Evolutionary conservation across 2,888 invertebrate species (phyloP), one percentile per base, ranked within the genome.

Genomic region (Polyploca ridens): DNA sequence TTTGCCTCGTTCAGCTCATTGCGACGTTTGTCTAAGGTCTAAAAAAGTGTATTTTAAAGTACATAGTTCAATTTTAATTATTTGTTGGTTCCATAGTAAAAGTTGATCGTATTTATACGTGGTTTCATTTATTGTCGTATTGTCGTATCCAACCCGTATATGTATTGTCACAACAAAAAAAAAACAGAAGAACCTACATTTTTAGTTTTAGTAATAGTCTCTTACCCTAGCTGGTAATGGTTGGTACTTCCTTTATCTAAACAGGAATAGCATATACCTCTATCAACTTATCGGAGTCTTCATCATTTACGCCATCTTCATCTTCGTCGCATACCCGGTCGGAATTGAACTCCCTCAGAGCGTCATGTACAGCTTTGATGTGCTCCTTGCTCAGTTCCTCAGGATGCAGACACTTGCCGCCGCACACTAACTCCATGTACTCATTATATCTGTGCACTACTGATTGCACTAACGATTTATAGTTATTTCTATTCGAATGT

Each of bases 21-120:
- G 33, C 63, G 67, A 13, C 77, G 72, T 33, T 33, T 13, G 16
- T 41, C 64, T 5, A 76, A 58, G 5, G 27, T 60, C 76, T 76
- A 64, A n/a, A n/a, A n/a, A n/a, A n/a, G n/a, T n/a, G n/a, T n/a
- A n/a, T n/a, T n/a, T n/a, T n/a, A n/a, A n/a, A n/a, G n/a, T n/a
- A n/a, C n/a, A n/a, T n/a, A n/a, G n/a, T n/a, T n/a, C n/a, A n/a
- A n/a, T n/a, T n/a, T n/a, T n/a, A n/a, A n/a, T n/a, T n/a, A n/a
- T n/a, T n/a, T n/a, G n/a, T n/a, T n/a, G n/a, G n/a, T n/a, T n/a
- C n/a, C n/a, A n/a, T n/a, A n/a, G n/a, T n/a, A n/a, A n/a, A n/a
- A n/a, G n/a, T n/a, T n/a, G n/a, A n/a, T n/a, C n/a, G n/a, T n/a
- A n/a, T n/a, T n/a, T n/a, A n/a, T n/a, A n/a, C n/a, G n/a, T n/a